Evolutionary conservation across 1,140 invertebrate species (phyloP), one percentile per base, ranked within the genome.

Genomic region (Plectus sambesii): DNA sequence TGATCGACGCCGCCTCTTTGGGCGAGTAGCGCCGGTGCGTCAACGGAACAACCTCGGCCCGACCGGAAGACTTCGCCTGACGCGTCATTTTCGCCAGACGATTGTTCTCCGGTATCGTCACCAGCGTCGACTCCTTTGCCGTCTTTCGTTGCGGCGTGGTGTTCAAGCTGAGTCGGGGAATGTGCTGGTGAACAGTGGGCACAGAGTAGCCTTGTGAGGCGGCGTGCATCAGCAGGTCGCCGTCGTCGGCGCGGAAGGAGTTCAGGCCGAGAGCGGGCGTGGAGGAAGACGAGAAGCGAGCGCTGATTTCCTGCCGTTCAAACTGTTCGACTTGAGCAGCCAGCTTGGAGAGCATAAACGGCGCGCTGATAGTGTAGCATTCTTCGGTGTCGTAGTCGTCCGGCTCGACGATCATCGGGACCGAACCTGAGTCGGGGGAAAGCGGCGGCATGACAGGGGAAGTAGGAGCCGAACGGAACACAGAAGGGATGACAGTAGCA

Each of bases 281-380:
- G 19, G 44, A 26, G 42, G 37, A 38, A 9, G 36, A 22, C 19
- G 19, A 15, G 24, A 46, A 46, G 20, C 15, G 19, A 12, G n/a
- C n/a, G n/a, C n/a, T n/a, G n/a, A n/a, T n/a, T n/a, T n/a, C n/a
- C n/a, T n/a, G n/a, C n/a, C n/a, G n/a, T n/a, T 33, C 22, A 17
- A 15, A 27, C 19, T 25, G 22, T 5, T 49, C 47, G 12, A 58
- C 58, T 29, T 57, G 55, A 42, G 59, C 58, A 22, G 59, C 59
- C 20, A 61, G 46, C 24, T 61, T 61, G 27, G 59, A 61, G 22
- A 61, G 54, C 59, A 61, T 61, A 19, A 62, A 61, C 5, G 59
- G 59, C 17, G 48, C 45, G 15, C n/a, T n/a, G n/a, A n/a, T n/a
- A n/a, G n/a, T n/a, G n/a, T n/a, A n/a, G n/a, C n/a, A n/a, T n/a